Evolutionary conservation across 2,113 vertebrate genomes (phyloP).

Genomic region (Cyanistes caeruleus): DNA sequence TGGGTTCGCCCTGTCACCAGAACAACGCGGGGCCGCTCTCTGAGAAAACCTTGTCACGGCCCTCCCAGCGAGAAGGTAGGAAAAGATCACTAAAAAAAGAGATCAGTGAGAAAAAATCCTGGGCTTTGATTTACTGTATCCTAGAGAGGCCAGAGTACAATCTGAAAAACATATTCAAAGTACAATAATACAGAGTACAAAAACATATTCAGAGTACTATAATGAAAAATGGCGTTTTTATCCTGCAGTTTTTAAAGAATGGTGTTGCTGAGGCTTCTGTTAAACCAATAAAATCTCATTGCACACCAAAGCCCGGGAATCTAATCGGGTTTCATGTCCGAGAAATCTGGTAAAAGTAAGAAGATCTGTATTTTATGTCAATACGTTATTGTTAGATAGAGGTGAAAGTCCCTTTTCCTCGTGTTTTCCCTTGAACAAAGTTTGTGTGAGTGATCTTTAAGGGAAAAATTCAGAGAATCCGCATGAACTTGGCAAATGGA

Average conservation of each 20-base stretch:
- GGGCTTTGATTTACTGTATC: background rate
- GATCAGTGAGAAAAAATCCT: background rate
- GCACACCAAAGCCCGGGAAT: background rate
- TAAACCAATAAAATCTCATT: background rate
- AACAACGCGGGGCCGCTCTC: conserved; percentile 77
- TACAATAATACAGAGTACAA: no score
- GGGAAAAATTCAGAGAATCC: background rate
- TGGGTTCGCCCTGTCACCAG: conserved; percentile 84
- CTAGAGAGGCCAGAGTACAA: background rate
- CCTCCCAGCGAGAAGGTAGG: conserved; percentile 89
- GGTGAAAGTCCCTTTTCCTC: background rate
- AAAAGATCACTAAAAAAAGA: background rate
- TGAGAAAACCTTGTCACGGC: conserved; percentile 85
- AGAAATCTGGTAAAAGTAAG: background rate
- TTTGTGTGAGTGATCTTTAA: background rate
- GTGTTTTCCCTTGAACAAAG: background rate
- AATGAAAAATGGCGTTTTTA: rapidly evolving
- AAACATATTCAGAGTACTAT: no score
- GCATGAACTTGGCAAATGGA: rapidly evolving
- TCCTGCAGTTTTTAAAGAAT: background rate
- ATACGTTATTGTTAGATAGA: rapidly evolving
- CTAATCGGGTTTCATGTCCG: background rate
- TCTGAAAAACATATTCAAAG: no score
- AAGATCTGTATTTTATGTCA: background rate
- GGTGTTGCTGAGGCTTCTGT: background rate